Conservation (phyloP, 2,113 vertebrate species). For the Sceloporus undulatus region DNA sequence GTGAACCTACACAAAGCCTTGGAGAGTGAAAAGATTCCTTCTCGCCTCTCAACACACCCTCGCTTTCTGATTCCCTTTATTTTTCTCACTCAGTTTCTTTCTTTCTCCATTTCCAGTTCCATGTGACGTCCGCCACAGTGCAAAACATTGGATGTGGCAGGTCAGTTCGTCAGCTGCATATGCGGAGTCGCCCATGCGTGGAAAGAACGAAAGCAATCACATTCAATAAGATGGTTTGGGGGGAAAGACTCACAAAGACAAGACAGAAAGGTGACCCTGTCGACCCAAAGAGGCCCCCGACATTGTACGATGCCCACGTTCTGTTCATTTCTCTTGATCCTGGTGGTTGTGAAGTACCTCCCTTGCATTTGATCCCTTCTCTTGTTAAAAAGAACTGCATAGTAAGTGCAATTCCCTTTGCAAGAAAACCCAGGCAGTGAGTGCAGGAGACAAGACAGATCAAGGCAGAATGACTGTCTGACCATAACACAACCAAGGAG, state of each 20-base stretch:
- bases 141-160: background rate
- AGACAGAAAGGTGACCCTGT: rapidly evolving
- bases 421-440: too few species aligned
- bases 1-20: too few species aligned
- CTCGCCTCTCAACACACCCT: rapidly evolving
- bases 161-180: background rate
- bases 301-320: background rate
- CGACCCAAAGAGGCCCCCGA: background rate
- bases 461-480: too few species aligned
- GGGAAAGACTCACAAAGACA: background rate
- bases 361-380: background rate
- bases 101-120: background rate
- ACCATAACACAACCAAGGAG: too few species aligned
- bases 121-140: rapidly evolving
- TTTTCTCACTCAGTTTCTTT: background rate
- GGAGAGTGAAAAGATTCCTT: background rate
- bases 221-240: background rate
- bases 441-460: too few species aligned
- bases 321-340: background rate
- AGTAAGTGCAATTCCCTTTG: too few species aligned
- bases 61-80: background rate
- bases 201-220: background rate
- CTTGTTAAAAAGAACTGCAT: background rate
- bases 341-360: too few species aligned
- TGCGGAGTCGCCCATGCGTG: background rate